Percentiles rank a stretch among this genome's conserved stretches.
Evolutionary conservation across 2,797 vertebrate genomes (phyloP).

Genomic region (Acrossocheilus fasciatus): DNA sequence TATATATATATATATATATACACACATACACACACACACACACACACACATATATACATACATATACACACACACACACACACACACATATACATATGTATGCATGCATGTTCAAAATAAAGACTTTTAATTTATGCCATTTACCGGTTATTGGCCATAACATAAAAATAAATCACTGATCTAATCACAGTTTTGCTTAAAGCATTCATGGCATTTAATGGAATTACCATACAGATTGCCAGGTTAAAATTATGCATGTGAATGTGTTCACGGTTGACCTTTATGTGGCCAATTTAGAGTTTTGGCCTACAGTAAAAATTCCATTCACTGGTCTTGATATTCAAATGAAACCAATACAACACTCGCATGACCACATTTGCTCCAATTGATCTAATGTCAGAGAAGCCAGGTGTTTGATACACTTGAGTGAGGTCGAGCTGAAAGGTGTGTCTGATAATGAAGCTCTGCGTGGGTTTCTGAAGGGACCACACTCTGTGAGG

Average conservation of each 20-base stretch:
- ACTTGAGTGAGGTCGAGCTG: background rate
- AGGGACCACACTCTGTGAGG: slow-evolving; percentile 10
- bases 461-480: slow-evolving; percentile 29
- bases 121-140: background rate
- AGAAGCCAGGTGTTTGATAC: background rate
- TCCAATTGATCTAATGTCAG: slow-evolving; percentile 7
- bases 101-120: background rate
- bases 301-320: background rate
- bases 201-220: background rate
- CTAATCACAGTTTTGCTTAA: background rate
- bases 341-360: background rate
- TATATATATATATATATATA: too few relatives aligned
- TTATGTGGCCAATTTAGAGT: background rate
- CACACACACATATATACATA: too few relatives aligned
- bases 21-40: too few relatives aligned
- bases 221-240: background rate
- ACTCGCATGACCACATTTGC: background rate
- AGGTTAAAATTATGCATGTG: background rate
- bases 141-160: background rate
- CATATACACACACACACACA: too few relatives aligned
- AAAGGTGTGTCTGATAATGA: slow-evolving; percentile 24
- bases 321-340: background rate
- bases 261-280: background rate
- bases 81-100: too few relatives aligned
- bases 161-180: background rate